Evolutionary conservation across 2,888 invertebrate genomes (phyloP).

Genomic region (Phasia obesa): DNA sequence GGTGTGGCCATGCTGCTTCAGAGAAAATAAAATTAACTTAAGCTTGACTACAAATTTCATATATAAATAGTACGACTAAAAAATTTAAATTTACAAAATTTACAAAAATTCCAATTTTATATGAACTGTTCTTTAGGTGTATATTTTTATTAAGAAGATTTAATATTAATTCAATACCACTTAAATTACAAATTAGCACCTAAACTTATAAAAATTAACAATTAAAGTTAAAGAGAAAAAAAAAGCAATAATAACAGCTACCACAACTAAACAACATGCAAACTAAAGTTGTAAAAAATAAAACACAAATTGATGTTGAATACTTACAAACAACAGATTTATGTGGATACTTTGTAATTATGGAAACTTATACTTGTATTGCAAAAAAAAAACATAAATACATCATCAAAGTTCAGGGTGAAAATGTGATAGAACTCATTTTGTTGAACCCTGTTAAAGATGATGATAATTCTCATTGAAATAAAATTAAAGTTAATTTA

Average conservation of each 20-base stretch:
- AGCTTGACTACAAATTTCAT: too few relatives aligned
- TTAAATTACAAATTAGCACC: slow-evolving; percentile 62
- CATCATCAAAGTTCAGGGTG: slow-evolving; percentile 65
- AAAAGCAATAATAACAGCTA: slow-evolving; percentile 23
- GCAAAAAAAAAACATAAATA: slow-evolving; percentile 7
- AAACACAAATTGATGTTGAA: slow-evolving; percentile 29
- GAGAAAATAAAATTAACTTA: too few relatives aligned
- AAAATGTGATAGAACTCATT: slow-evolving; percentile 60
- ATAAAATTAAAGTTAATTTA: slow-evolving; percentile 46
- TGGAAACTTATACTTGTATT: neutral
- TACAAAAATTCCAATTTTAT: too few relatives aligned
- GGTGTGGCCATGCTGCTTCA: too few relatives aligned
- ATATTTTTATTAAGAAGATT: slow-evolving; percentile 24
- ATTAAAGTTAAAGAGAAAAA: slow-evolving; percentile 29
- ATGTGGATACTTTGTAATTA: neutral
- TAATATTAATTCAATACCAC: slow-evolving; percentile 43
- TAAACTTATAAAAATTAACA: slow-evolving; percentile 36
- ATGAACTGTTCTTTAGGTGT: neutral
- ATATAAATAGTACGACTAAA: too few relatives aligned
- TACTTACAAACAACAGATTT: slow-evolving; percentile 3
- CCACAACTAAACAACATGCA: slow-evolving; percentile 22
- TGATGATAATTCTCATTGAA: slow-evolving; percentile 50
- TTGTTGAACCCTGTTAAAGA: slow-evolving; percentile 54
- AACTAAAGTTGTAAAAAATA: slow-evolving; percentile 22
- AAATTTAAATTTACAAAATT: too few relatives aligned